phyloP scores from a whole-genome alignment of 2,113 vertebrate genomes.

The Sarotherodon lohbergeri region DNA sequence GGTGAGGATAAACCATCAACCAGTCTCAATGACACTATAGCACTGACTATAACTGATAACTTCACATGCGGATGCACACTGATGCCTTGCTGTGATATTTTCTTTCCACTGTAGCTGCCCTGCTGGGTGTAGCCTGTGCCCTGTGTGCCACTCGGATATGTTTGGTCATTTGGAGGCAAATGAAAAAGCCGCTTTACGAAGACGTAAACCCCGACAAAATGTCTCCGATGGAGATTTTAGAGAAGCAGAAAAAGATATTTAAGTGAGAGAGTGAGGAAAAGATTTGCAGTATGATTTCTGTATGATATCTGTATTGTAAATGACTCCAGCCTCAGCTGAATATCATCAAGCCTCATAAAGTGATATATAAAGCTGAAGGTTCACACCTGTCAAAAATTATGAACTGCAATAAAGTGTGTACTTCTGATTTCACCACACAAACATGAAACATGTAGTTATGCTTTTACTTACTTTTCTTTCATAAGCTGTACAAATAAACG shows the following conservation, averaged over 20 bases:
- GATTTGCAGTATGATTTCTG: background rate
- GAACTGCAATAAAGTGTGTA: background rate
- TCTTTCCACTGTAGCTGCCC: slow-evolving; percentile 14
- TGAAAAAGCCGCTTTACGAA: slow-evolving; percentile 39
- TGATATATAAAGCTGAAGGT: background rate
- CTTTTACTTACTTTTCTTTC: background rate
- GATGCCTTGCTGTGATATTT: background rate
- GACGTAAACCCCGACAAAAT: background rate
- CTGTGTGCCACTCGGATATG: slow-evolving; percentile 18
- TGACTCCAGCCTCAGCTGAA: background rate
- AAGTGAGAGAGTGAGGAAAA: background rate
- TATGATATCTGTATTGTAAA: background rate
- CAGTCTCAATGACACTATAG: rapidly evolving
- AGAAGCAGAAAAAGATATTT: slow-evolving; percentile 50
- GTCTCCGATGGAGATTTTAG: slow-evolving; percentile 50
- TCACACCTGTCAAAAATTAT: background rate
- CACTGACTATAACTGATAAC: background rate
- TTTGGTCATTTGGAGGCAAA: slow-evolving; percentile 47
- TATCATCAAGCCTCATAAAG: background rate
- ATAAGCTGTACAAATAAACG: background rate
- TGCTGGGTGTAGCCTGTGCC: slow-evolving; percentile 36
- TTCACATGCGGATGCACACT: background rate
- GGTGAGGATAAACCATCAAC: slow-evolving; percentile 11
- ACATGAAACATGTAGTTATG: background rate
- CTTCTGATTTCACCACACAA: background rate